Percentiles rank a stretch among this genome's conserved stretches.
These are phyloP conservation scores for Hydrozoanthus gracilis DNA, from an alignment of 92 coral and sea anemone species.

Conservation along the genomic window DNA sequence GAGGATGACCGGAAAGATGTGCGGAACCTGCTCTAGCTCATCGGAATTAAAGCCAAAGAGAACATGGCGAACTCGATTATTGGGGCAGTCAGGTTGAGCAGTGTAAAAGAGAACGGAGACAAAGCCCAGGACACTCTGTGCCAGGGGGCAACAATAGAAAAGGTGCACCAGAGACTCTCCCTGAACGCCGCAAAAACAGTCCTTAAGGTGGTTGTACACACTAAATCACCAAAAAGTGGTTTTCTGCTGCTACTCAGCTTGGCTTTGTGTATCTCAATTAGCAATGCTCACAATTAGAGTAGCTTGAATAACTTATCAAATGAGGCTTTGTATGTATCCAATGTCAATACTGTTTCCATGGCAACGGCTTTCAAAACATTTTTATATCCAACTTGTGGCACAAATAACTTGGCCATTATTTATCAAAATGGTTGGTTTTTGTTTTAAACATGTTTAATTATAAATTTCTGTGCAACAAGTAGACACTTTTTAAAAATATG, in stretches of 20 bases:
- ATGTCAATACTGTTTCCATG: constrained; percentile 33
- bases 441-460: constrained; percentile 4
- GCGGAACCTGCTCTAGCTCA: constrained; percentile 17
- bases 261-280: constrained; percentile 8
- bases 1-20: constrained; percentile 25
- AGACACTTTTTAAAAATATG: constrained; percentile 20
- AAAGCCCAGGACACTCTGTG: constrained; percentile 34
- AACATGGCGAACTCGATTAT: not conserved
- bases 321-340: constrained; percentile 19
- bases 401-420: not conserved
- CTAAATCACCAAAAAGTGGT: constrained; percentile 9
- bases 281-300: constrained; percentile 6
- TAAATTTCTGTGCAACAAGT: constrained; percentile 30
- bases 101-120: constrained; percentile 3
- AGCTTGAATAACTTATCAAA: not conserved
- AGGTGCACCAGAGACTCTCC: not conserved
- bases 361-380: not conserved
- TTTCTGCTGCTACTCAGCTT: constrained; percentile 4
- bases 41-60: constrained; percentile 26
- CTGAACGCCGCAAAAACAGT: not conserved
- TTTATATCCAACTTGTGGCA: constrained; percentile 14
- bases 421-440: not conserved
- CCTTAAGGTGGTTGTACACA: constrained; percentile 24
- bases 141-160: constrained; percentile 40
- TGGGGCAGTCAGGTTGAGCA: not conserved